These are phyloP conservation scores for Lasioglossum baleicum DNA, from an alignment of 1,140 invertebrate species.

Conservation along the genomic window DNA sequence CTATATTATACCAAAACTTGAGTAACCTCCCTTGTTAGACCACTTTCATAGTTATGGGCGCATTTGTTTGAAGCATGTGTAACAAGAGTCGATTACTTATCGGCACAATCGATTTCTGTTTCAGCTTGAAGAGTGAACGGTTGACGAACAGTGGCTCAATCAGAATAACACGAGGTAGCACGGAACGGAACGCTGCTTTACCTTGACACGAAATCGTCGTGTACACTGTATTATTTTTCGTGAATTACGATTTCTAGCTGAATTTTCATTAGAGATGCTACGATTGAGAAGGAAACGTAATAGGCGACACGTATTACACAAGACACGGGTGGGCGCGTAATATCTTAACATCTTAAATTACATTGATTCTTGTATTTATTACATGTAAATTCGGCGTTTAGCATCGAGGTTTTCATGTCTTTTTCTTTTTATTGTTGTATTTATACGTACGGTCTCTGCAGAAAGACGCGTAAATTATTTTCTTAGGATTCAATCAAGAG, in stretches of 20 bases:
- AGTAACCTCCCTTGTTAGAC: too few species aligned
- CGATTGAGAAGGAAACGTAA: slow-evolving; percentile 59
- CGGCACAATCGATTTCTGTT: slow-evolving; percentile 42
- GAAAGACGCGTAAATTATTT: slow-evolving; percentile 55
- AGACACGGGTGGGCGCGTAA: slow-evolving; percentile 53
- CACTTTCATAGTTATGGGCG: too few species aligned
- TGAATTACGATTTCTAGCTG: slow-evolving; percentile 75
- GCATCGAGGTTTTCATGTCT: slow-evolving; percentile 56
- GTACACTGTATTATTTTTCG: slow-evolving; percentile 75
- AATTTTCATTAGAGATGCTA: slow-evolving; percentile 75
- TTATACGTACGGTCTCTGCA: slow-evolving; percentile 56
- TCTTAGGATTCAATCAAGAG: slow-evolving; percentile 52
- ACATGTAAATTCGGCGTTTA: slow-evolving; percentile 72
- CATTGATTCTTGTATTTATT: slow-evolving; percentile 75
- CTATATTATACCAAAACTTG: too few species aligned
- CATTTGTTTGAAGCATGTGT: not conserved
- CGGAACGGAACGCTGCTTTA: slow-evolving; percentile 45
- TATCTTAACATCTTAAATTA: slow-evolving; percentile 71
- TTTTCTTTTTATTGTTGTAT: slow-evolving; percentile 48
- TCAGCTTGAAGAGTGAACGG: slow-evolving; percentile 61
- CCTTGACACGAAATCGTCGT: slow-evolving; percentile 41
- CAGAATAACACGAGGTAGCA: slow-evolving; percentile 49
- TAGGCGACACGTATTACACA: slow-evolving; percentile 1
- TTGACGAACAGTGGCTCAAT: slow-evolving; percentile 57
- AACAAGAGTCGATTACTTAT: not conserved